Evolutionary conservation across 2,888 invertebrate species (phyloP).

Genomic region (Xylocampa areola): DNA sequence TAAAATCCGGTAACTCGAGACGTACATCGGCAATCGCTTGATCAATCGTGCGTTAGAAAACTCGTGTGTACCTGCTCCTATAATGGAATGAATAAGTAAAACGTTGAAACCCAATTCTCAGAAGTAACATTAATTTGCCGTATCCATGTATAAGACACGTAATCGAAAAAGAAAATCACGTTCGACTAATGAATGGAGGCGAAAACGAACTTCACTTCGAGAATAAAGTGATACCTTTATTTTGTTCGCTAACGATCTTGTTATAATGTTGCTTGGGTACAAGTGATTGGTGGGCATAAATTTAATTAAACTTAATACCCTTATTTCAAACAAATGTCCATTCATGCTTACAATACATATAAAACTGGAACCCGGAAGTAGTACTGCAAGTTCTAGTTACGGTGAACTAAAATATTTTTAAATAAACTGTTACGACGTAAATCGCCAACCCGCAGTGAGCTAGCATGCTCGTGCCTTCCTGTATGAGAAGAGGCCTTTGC

Average conservation of each 20-base stretch:
- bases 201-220: conserved; percentile 22
- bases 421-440: too few relatives aligned
- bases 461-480: too few relatives aligned
- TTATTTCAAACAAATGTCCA: too few relatives aligned
- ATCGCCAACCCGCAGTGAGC: too few relatives aligned
- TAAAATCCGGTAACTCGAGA: conserved; percentile 11
- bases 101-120: conserved; percentile 13
- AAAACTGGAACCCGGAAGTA: too few relatives aligned
- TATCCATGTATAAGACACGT: conserved; percentile 6
- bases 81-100: conserved; percentile 20
- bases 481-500: too few relatives aligned
- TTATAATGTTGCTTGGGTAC: conserved; percentile 18
- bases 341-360: too few relatives aligned
- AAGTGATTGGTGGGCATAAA: conserved; percentile 12
- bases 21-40: conserved; percentile 4
- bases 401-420: too few relatives aligned
- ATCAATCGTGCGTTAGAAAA: conserved; percentile 11
- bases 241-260: conserved; percentile 26
- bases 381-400: too few relatives aligned
- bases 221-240: conserved; percentile 30
- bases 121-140: conserved; percentile 35
- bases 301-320: too few relatives aligned
- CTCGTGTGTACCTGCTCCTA: not conserved
- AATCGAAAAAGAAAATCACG: conserved; percentile 34
- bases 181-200: conserved; percentile 33